phyloP scores from a whole-genome alignment of 2,888 invertebrate species.

The Plemyria rubiginata region DNA sequence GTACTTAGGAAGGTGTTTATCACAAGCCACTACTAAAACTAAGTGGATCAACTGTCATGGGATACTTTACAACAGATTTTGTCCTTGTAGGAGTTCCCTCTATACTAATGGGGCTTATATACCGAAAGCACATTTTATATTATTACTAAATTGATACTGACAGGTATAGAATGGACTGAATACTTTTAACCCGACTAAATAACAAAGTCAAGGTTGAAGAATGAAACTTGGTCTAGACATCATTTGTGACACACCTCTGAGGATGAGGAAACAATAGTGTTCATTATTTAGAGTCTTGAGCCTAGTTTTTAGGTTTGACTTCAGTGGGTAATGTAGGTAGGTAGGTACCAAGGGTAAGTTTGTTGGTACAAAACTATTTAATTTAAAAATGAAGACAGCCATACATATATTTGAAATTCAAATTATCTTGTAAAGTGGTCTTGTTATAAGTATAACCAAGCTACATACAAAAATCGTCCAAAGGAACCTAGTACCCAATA shows the following conservation, averaged over 20 bases:
- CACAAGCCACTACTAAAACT: constrained; percentile 43
- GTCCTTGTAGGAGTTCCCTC: constrained; percentile 45
- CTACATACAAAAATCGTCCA: neutral
- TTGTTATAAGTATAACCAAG: neutral
- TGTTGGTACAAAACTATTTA: no score
- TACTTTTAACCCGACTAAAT: neutral
- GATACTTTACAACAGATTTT: constrained; percentile 43
- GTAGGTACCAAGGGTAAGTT: no score
- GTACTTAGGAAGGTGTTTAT: no score
- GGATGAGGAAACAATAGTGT: no score
- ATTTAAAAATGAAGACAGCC: no score
- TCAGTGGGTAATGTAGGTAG: no score
- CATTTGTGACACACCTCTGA: no score
- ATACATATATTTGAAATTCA: neutral
- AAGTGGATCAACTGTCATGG: constrained; percentile 45
- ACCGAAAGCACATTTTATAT: neutral
- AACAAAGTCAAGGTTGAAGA: no score
- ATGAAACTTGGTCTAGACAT: no score
- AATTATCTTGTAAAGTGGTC: neutral
- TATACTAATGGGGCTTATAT: neutral
- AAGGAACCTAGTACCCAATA: no score
- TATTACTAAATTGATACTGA: neutral
- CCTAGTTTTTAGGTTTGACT: no score
- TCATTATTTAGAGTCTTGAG: no score
- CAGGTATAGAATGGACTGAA: neutral